These are phyloP conservation scores for Notarius quadriscutis DNA, from an alignment of 2,113 vertebrate genomes.

Conservation along the genomic window DNA sequence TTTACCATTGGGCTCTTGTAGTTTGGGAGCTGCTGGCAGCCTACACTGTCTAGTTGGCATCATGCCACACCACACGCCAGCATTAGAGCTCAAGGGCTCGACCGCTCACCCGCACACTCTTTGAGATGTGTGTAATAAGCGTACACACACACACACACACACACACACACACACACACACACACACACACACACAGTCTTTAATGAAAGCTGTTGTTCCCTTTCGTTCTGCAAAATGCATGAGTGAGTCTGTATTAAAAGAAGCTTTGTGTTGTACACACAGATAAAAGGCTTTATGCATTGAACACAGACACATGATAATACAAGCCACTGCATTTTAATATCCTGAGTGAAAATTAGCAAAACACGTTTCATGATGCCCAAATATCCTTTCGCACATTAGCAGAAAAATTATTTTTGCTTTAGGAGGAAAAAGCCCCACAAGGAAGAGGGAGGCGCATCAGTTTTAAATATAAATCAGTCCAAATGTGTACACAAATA, in stretches of 20 bases:
- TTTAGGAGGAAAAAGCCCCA: not conserved
- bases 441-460: not conserved
- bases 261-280: slow-evolving; percentile 43
- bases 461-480: not conserved
- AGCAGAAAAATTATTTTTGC: slow-evolving; percentile 9
- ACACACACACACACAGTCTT: slow-evolving; percentile 41
- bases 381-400: slow-evolving; percentile 34
- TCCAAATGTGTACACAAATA: slow-evolving; percentile 10
- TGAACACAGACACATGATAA: slow-evolving; percentile 41
- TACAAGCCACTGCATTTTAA: slow-evolving; percentile 47
- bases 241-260: slow-evolving; percentile 61
- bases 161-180: slow-evolving; percentile 46
- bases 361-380: slow-evolving; percentile 39
- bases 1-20: slow-evolving; percentile 10
- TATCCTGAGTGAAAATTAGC: slow-evolving; percentile 48
- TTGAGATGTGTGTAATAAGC: slow-evolving; percentile 38
- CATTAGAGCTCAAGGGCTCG: slow-evolving; percentile 41
- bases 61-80: slow-evolving; percentile 28
- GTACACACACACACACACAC: slow-evolving; percentile 41
- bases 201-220: slow-evolving; percentile 50
- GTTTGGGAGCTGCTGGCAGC: slow-evolving; percentile 38
- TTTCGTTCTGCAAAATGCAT: slow-evolving; percentile 49
- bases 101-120: slow-evolving; percentile 43
- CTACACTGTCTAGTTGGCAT: slow-evolving; percentile 44
- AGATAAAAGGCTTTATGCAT: slow-evolving; percentile 43